Evolutionary conservation across 2,888 invertebrate species (phyloP).

Genomic region (Tethea ocularis): DNA sequence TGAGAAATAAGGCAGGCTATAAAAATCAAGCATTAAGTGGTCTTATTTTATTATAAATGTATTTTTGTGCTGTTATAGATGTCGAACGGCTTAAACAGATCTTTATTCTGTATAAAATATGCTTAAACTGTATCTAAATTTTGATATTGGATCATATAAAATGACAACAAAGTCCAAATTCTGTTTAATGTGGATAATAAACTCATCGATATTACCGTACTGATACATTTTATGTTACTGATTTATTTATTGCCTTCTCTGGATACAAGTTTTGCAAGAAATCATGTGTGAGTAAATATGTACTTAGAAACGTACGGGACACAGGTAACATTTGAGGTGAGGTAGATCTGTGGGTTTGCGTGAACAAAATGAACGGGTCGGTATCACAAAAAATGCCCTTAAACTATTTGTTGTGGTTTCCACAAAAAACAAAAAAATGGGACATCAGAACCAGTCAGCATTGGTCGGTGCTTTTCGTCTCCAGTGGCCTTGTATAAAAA

Average conservation of each 20-base stretch:
- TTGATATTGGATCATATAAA: slow-evolving; percentile 44
- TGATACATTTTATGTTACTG: slow-evolving; percentile 7
- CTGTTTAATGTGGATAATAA: slow-evolving; percentile 40
- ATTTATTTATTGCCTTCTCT: neutral
- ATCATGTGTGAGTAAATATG: neutral
- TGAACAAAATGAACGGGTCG: slow-evolving; percentile 70
- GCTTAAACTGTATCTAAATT: slow-evolving; percentile 35
- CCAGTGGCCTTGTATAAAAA: slow-evolving; percentile 76
- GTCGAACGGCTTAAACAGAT: slow-evolving; percentile 45
- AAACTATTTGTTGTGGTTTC: slow-evolving; percentile 81
- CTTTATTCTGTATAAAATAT: slow-evolving; percentile 41
- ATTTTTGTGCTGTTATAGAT: slow-evolving; percentile 46
- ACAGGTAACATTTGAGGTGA: slow-evolving; percentile 26
- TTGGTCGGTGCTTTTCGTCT: slow-evolving; percentile 80
- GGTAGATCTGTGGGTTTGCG: slow-evolving; percentile 55
- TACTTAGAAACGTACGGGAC: slow-evolving; percentile 2
- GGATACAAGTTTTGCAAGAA: neutral
- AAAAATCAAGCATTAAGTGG: slow-evolving; percentile 53
- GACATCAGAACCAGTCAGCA: slow-evolving; percentile 79
- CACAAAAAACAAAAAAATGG: slow-evolving; percentile 73
- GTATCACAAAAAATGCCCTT: slow-evolving; percentile 73
- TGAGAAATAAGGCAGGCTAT: slow-evolving; percentile 50
- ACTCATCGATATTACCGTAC: slow-evolving; percentile 32
- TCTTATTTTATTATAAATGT: slow-evolving; percentile 51
- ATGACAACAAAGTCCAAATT: slow-evolving; percentile 43